phyloP scores from a whole-genome alignment of 2,888 invertebrate species.

The Lasioglossum morio region DNA sequence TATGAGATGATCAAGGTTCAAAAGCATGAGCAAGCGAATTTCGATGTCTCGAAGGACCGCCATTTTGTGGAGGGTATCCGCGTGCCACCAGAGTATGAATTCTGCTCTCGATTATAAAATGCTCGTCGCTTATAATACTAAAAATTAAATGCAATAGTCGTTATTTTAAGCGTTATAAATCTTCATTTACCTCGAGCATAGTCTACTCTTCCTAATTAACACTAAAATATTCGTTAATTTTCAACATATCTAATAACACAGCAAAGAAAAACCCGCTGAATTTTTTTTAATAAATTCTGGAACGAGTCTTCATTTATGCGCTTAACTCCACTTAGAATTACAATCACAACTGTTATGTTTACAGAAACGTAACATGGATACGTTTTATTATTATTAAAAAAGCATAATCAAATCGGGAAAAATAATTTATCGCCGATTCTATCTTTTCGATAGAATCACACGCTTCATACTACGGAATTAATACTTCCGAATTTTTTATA shows the following conservation, averaged over 20 bases:
- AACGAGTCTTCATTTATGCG: neutral
- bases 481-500: neutral
- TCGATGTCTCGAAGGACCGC: constrained; percentile 9
- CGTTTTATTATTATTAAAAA: neutral
- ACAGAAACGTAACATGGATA: neutral
- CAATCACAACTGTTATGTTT: neutral
- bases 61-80: constrained; percentile 42
- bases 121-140: neutral
- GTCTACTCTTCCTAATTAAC: neutral
- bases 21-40: constrained; percentile 17
- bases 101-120: constrained; percentile 9
- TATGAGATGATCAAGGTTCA: neutral
- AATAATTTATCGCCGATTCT: neutral
- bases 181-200: neutral
- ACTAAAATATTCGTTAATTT: neutral
- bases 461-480: neutral
- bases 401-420: neutral
- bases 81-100: constrained; percentile 15
- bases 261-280: neutral
- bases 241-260: neutral
- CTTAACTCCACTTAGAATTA: neutral
- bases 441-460: neutral
- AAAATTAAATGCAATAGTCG: neutral
- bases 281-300: neutral
- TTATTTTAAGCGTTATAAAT: neutral